Evolutionary conservation across 92 coral and sea anemone species (phyloP).

Genomic region (Siderastrea siderea): DNA sequence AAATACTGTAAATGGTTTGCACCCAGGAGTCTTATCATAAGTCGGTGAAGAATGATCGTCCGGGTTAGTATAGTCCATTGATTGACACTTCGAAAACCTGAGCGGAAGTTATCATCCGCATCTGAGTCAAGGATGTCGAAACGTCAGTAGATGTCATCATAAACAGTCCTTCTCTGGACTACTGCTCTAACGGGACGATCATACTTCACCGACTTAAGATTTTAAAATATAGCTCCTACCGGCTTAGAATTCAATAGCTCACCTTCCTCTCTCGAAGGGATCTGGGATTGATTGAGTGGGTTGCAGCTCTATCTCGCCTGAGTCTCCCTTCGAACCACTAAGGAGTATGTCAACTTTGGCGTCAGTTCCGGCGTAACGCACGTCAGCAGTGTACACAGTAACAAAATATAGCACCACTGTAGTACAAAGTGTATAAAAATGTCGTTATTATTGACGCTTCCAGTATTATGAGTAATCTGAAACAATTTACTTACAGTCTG

Average conservation of each 20-base stretch:
- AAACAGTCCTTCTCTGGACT: too few relatives aligned
- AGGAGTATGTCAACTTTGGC: conserved; percentile 57
- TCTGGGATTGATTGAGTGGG: conserved; percentile 43
- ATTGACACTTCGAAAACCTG: too few relatives aligned
- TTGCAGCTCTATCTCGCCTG: conserved; percentile 70
- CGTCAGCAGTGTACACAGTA: conserved; percentile 48
- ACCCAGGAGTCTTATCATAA: too few relatives aligned
- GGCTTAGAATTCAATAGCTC: not conserved
- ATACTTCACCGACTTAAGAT: too few relatives aligned
- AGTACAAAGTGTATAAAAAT: not conserved
- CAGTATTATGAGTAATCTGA: too few relatives aligned
- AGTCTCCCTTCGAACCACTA: conserved; percentile 57
- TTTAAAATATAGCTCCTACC: not conserved
- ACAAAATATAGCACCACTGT: conserved; percentile 48
- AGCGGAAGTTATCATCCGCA: too few relatives aligned
- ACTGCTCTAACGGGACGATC: too few relatives aligned
- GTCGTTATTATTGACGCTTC: not conserved
- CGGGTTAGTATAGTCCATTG: too few relatives aligned
- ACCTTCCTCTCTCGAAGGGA: conserved; percentile 77
- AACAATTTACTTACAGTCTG: conserved; percentile 11
- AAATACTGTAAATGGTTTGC: too few relatives aligned
- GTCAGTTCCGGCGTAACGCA: conserved; percentile 62
- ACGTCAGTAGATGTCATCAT: too few relatives aligned
- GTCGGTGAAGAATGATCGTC: too few relatives aligned
- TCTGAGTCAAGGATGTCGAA: too few relatives aligned